Evolutionary conservation across 2,797 vertebrate species (phyloP).

Genomic region (Eupleurogrammus muticus): DNA sequence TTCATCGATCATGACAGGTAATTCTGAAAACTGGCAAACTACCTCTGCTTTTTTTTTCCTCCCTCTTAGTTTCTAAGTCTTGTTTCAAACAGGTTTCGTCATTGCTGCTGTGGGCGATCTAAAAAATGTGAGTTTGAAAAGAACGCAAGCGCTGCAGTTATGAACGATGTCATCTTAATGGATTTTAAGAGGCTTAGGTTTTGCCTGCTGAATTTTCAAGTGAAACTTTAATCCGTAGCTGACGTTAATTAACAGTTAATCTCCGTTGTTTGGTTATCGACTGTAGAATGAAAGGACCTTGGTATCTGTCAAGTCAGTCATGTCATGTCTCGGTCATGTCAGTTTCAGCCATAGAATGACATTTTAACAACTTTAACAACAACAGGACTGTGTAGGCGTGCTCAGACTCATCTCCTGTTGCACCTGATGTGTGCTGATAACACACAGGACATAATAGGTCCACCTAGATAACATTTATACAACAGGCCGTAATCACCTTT

Average conservation of each 20-base stretch:
- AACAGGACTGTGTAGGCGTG: background rate
- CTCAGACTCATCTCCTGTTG: background rate
- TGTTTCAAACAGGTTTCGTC: background rate
- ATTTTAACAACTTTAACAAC: too few species aligned
- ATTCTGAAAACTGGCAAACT: slow-evolving; percentile 16
- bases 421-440: background rate
- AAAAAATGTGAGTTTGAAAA: background rate
- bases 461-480: background rate
- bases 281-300: too few species aligned
- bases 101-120: background rate
- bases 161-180: background rate
- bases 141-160: background rate
- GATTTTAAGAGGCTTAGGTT: background rate
- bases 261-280: background rate
- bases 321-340: too few species aligned
- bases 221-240: background rate
- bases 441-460: background rate
- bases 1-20: background rate
- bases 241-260: background rate
- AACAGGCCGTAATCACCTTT: background rate
- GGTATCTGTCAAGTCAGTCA: too few species aligned
- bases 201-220: background rate
- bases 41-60: background rate
- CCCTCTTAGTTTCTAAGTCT: too few species aligned
- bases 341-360: too few species aligned